Evolutionary conservation across 2,113 vertebrate species (phyloP).

Genomic region (Orientallactaga bullata): DNA sequence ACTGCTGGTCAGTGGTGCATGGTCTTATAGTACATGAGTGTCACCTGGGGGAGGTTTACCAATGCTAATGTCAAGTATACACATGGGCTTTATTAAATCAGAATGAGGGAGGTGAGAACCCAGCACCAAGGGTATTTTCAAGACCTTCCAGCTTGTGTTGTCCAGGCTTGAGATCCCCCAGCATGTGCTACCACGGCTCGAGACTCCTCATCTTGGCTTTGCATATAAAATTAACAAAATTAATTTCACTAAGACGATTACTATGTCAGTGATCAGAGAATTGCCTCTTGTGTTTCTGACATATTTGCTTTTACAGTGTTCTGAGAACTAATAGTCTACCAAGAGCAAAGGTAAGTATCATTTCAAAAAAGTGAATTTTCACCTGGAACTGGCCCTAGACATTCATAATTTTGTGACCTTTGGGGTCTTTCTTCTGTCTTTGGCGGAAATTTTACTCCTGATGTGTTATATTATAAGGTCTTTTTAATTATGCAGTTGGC

Average conservation of each 20-base stretch:
- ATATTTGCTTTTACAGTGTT: conserved; percentile 61
- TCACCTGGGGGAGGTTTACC: background rate
- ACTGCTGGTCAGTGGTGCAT: background rate
- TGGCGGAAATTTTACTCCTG: background rate
- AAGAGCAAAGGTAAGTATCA: conserved; percentile 50
- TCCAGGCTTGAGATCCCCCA: conserved; percentile 3
- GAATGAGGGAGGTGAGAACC: background rate
- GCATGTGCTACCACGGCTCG: background rate
- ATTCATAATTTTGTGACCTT: background rate
- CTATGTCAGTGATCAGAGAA: conserved; percentile 26
- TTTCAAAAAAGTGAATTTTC: conserved; percentile 22
- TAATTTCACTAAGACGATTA: conserved; percentile 57
- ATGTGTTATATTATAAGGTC: background rate
- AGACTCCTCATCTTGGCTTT: conserved; percentile 36
- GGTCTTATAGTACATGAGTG: background rate
- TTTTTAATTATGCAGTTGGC: background rate
- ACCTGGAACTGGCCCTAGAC: background rate
- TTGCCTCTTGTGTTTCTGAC: background rate
- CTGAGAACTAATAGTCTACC: conserved; percentile 51
- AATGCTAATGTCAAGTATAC: background rate
- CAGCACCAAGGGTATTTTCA: background rate
- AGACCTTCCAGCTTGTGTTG: background rate
- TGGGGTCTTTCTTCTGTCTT: background rate
- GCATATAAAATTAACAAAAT: conserved; percentile 66
- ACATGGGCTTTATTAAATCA: background rate